Base-by-base conservation (phyloP, 1,140 invertebrate species). In the Ruditapes philippinarum region DNA sequence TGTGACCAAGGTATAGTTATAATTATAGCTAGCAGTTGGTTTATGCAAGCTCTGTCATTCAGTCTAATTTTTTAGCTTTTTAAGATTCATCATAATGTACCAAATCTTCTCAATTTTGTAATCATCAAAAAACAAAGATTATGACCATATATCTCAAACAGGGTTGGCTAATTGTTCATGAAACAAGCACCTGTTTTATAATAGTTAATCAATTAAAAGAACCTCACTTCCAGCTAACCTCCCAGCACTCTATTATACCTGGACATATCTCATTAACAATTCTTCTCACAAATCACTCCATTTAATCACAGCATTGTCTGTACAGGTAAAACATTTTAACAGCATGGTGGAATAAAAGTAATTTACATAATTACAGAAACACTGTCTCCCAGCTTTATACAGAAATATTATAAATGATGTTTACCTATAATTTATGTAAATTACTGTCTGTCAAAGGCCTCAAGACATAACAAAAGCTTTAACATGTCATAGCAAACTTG, bases 291-390 rank as follows among this genome's bases (percentile, higher is more conserved):
- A n/a, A n/a, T n/a, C n/a, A n/a, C n/a, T n/a, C n/a, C n/a, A n/a
- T n/a, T n/a, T n/a, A n/a, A n/a, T n/a, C n/a, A n/a, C n/a, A n/a
- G n/a, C n/a, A n/a, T n/a, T 14, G 65, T 3, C 28, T 36, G 65
- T 70, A 36, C n/a, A 70, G 31, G n/a, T 40, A 70, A 19, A 70
- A 70, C 65, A 70, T 19, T 7, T 38, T 36, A 70, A 22, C 33
- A 40, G 33, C 65, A 31, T 11, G 33, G 38, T 38, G 9, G 38
- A 70, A 28, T 19, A 33, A 31, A 1, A 38, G 33, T n/a, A 70
- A 38, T 70, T 70, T 31, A 14, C 65, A 70, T 70, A 38, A 36
- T 70, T 31, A 40, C 36, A 70, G 33, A 70, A 70, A 70, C 33
- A 70, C 60, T 65, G 65, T 70, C 65, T 70, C 65, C 65, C n/a